Evolutionary conservation across 2,888 invertebrate genomes (phyloP).

Genomic region (Aleiodes alternator): DNA sequence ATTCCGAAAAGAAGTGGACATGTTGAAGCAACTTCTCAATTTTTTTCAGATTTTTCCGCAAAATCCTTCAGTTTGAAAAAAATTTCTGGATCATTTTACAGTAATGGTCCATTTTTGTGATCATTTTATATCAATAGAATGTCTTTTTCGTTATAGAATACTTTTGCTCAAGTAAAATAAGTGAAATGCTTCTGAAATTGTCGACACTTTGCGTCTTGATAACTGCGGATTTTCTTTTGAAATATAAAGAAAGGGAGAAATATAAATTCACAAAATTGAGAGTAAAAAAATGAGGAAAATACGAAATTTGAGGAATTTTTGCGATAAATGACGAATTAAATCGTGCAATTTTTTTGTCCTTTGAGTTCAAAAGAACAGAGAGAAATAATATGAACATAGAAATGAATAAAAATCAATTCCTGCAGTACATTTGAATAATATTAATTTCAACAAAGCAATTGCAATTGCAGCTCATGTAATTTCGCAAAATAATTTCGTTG

Average conservation of each 20-base stretch:
- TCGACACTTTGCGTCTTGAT: conserved; percentile 32
- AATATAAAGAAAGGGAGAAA: conserved; percentile 4
- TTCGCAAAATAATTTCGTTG: conserved; percentile 16
- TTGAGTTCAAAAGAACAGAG: too few relatives aligned
- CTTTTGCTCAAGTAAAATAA: conserved; percentile 36
- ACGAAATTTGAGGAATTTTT: too few relatives aligned
- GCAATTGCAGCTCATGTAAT: conserved; percentile 11
- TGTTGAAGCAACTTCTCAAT: too few relatives aligned
- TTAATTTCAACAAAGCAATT: conserved; percentile 19
- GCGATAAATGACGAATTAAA: too few relatives aligned
- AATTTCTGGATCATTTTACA: background rate
- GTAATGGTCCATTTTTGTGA: too few relatives aligned
- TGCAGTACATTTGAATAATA: conserved; percentile 20
- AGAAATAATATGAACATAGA: conserved; percentile 29
- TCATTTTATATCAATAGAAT: background rate
- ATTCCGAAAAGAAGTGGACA: too few relatives aligned
- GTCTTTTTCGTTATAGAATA: conserved; percentile 9
- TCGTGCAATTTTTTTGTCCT: too few relatives aligned
- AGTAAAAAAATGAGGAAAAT: too few relatives aligned
- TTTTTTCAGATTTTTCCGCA: too few relatives aligned
- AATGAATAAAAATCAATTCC: conserved; percentile 66
- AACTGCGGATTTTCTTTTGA: conserved; percentile 2
- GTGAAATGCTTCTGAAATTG: conserved; percentile 33
- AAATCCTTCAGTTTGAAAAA: background rate
- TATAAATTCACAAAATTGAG: background rate